Evolutionary conservation across 2,113 vertebrate genomes (phyloP).

Genomic region (Alexandromys fortis): DNA sequence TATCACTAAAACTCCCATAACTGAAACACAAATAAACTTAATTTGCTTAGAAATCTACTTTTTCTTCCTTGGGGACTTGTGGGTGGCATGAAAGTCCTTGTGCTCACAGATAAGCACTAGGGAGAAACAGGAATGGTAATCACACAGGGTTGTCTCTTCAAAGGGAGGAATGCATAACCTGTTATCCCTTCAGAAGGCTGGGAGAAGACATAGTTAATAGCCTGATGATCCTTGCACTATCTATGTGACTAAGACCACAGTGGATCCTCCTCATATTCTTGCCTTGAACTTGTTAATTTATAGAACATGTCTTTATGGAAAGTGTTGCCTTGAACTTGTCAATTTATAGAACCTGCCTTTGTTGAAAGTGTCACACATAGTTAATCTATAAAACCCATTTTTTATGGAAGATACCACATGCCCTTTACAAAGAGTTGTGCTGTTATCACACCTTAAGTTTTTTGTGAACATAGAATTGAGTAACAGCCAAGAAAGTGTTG

Average conservation of each 20-base stretch:
- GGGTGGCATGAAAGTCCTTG: not conserved
- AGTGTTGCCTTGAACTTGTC: not conserved
- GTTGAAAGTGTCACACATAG: not conserved
- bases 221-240: not conserved
- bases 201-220: not conserved
- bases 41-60: conserved; percentile 41
- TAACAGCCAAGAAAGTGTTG: not conserved
- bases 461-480: not conserved
- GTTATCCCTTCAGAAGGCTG: not conserved
- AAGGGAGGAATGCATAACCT: not conserved
- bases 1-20: not conserved
- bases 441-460: not conserved
- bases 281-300: not conserved
- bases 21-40: conserved; percentile 32
- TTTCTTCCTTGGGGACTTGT: not conserved
- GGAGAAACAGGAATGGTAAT: not conserved
- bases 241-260: not conserved
- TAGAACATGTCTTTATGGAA: not conserved
- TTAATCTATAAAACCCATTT: not conserved
- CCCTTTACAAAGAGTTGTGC: not conserved
- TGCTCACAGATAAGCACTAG: not conserved
- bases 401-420: not conserved
- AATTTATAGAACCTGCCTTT: not conserved
- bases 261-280: not conserved
- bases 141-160: not conserved